A percentile compares a stretch with the other conserved stretches of the same genome.
These are phyloP conservation scores for Podargus strigoides DNA, from an alignment of 2,797 vertebrate genomes.

Conservation along the genomic window DNA sequence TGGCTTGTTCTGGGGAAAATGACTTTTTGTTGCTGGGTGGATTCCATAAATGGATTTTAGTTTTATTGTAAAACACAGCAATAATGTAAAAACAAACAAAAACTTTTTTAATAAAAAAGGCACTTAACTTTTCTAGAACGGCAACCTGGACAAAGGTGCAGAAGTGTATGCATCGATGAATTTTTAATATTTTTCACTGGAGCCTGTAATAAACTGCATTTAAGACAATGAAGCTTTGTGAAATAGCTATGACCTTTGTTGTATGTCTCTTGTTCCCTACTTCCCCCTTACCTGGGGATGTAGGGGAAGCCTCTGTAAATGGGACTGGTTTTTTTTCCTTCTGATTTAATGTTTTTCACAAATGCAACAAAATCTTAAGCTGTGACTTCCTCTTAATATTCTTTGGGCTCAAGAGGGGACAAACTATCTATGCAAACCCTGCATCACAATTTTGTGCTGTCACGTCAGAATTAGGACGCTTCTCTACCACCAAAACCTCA, in stretches of 20 bases:
- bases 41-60: constrained; percentile 31
- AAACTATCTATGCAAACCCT: constrained; percentile 58
- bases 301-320: neutral
- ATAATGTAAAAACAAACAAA: constrained; percentile 68
- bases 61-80: constrained; percentile 69
- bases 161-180: neutral
- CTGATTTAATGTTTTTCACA: neutral
- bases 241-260: constrained; percentile 26
- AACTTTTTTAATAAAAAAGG: constrained; percentile 6
- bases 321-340: neutral
- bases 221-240: constrained; percentile 32
- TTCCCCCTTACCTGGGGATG: neutral
- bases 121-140: constrained; percentile 53
- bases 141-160: neutral
- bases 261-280: neutral
- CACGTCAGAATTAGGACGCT: neutral
- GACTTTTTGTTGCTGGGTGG: constrained; percentile 22
- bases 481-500: neutral
- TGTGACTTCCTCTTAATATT: neutral
- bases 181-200: constrained; percentile 25
- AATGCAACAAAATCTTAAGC: neutral
- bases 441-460: neutral
- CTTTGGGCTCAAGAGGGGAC: neutral
- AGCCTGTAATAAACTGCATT: constrained; percentile 35
- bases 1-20: constrained; percentile 22